Percentiles rank a stretch among this genome's conserved stretches.
Evolutionary conservation across 2,888 invertebrate genomes (phyloP).

Genomic region (Linhomoeus sp.): DNA sequence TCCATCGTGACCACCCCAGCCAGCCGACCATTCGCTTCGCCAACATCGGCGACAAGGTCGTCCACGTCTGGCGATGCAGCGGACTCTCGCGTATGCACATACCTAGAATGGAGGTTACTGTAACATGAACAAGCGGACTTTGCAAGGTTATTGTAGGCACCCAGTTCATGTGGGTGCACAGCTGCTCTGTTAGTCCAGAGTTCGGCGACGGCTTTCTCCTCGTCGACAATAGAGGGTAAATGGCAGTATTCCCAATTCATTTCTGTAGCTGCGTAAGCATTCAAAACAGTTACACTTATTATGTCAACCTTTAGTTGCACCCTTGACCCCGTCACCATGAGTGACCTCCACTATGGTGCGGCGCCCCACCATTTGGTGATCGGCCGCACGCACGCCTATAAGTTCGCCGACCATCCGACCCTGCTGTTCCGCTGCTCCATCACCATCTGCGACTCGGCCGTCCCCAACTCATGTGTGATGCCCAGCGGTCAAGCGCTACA

Average conservation of each 20-base stretch:
- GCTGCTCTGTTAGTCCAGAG: conserved; percentile 1
- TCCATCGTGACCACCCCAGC: background rate
- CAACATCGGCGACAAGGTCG: background rate
- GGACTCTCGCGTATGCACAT: background rate
- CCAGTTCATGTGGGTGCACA: conserved; percentile 1
- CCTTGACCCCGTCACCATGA: background rate
- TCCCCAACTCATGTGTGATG: too few relatives aligned
- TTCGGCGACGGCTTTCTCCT: background rate
- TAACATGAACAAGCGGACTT: background rate
- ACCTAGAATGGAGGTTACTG: background rate
- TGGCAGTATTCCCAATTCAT: too few relatives aligned
- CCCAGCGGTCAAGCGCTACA: too few relatives aligned
- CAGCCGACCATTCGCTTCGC: background rate
- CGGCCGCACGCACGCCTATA: conserved; percentile 1
- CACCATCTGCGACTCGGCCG: background rate
- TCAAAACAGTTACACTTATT: background rate
- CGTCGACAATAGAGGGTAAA: background rate
- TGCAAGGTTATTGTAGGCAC: background rate
- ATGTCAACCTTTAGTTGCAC: background rate
- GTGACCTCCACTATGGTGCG: background rate
- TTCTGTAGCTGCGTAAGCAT: background rate
- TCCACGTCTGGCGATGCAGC: conserved; percentile 1
- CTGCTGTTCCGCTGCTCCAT: conserved; percentile 1
- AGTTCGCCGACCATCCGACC: conserved; percentile 2
- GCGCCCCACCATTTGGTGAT: background rate